A percentile compares a stretch with the other conserved stretches of the same genome.
These are phyloP conservation scores for Rhadina sibilatrix DNA, from an alignment of 2,113 vertebrate genomes.

Conservation along the genomic window DNA sequence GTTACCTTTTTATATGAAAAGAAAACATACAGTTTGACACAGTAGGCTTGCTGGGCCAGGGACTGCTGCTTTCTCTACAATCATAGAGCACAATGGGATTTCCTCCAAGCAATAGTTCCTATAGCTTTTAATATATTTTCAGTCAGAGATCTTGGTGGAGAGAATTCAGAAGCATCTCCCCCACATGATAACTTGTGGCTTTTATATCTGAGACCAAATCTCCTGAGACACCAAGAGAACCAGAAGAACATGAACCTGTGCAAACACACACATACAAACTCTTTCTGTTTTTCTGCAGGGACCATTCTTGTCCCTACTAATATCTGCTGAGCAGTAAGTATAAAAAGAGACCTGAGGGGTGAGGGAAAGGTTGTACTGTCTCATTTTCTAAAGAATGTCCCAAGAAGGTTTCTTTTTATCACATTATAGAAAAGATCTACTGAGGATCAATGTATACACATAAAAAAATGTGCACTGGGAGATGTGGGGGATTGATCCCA, in stretches of 20 bases:
- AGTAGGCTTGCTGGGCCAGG: background rate
- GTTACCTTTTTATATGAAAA: background rate
- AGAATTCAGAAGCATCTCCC: background rate
- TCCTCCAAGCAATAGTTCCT: background rate
- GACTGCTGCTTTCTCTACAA: background rate
- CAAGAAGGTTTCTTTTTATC: background rate
- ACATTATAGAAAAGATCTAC: background rate
- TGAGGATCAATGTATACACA: background rate
- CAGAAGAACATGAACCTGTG: background rate
- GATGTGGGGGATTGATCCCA: background rate
- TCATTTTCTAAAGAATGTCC: background rate
- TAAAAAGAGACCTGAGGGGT: background rate
- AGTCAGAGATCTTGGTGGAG: background rate
- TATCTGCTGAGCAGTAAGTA: background rate
- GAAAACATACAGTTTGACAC: background rate
- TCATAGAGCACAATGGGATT: background rate
- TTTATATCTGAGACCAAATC: background rate
- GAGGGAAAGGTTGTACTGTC: background rate
- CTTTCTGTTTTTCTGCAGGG: background rate
- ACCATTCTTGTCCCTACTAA: background rate
- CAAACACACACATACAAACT: background rate
- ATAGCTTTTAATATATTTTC: background rate
- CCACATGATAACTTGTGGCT: background rate
- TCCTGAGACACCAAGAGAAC: background rate
- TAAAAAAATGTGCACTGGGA: background rate